Evolutionary conservation across 2,797 vertebrate species (phyloP).

Genomic region (Atherinosoma microstoma): DNA sequence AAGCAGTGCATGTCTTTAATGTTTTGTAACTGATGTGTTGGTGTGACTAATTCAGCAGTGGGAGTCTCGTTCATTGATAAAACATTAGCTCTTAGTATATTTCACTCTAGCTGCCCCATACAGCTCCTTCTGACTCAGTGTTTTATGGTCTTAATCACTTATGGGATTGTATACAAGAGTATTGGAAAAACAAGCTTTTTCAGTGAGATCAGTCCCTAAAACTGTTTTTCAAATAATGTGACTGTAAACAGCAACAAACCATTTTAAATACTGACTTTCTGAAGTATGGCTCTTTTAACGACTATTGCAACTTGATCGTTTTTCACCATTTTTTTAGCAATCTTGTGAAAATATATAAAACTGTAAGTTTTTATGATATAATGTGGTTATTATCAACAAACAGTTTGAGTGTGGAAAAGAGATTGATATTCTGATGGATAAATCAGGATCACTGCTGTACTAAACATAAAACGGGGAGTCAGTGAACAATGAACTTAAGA

Average conservation of each 20-base stretch:
- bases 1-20: not conserved
- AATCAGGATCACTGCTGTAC: too few species aligned
- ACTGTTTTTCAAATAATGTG: conserved; percentile 16
- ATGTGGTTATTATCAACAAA: too few species aligned
- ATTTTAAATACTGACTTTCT: conserved; percentile 12
- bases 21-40: conserved; percentile 46
- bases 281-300: not conserved
- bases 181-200: conserved; percentile 8
- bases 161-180: conserved; percentile 11
- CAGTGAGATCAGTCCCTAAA: conserved; percentile 15
- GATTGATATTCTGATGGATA: too few species aligned
- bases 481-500: too few species aligned
- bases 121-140: conserved; percentile 35
- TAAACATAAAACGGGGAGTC: too few species aligned
- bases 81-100: conserved; percentile 36
- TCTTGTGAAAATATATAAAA: too few species aligned
- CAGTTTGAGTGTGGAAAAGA: too few species aligned
- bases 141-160: conserved; percentile 27
- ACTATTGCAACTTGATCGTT: too few species aligned
- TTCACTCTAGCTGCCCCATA: conserved; percentile 19
- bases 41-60: conserved; percentile 51
- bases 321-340: too few species aligned
- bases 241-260: conserved; percentile 25
- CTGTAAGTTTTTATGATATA: too few species aligned
- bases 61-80: conserved; percentile 41